Evolutionary conservation across 2,888 invertebrate genomes (phyloP), one percentile per base, ranked within the genome.

Genomic region (Syrista parreyssii): DNA sequence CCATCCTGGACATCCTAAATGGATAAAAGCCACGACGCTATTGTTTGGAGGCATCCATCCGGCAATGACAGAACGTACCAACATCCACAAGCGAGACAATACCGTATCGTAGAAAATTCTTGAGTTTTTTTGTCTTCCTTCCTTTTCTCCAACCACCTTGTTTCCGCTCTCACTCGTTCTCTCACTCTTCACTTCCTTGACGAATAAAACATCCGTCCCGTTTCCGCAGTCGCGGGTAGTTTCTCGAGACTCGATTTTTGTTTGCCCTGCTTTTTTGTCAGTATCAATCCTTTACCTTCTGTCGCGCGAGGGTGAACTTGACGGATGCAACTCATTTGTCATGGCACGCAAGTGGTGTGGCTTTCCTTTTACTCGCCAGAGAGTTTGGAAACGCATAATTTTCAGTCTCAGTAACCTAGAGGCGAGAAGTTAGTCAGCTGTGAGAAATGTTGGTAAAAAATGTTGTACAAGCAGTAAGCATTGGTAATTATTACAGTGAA

Each of bases 21-120:
- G 71, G 71, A 71, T 71, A 71, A 32, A 71, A 55, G 55, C 55
- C 71, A 71, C 71, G 71, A 32, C 33, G 71, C 32, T 32, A 86
- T 86, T 86, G 86, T 86, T 81, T 84, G 84, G 80, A 85, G 85
- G 85, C 84, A 86, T 85, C 85, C 85, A 82, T 82, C 82, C 83
- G 83, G 82, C 83, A 84, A 82, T 86, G 86, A 86, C 85, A 85
- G 85, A 86, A 85, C 84, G 84, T 81, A 85, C 82, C 83, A 79
- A 79, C 82, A 82, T 85, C 84, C 82, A 83, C 81, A 78, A 83
- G 81, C 83, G 83, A 84, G 84, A 86, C 85, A 85, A 85, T 83
- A 79, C 31, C 71, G 32, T 33, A 15, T 31, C 71, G 32, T 71
- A 23, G 23, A 55, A 55, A 15, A 9, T 55, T 55, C 55, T 23